phyloP scores from a whole-genome alignment of 2,797 vertebrate species.

The Onychomys arenicola region DNA sequence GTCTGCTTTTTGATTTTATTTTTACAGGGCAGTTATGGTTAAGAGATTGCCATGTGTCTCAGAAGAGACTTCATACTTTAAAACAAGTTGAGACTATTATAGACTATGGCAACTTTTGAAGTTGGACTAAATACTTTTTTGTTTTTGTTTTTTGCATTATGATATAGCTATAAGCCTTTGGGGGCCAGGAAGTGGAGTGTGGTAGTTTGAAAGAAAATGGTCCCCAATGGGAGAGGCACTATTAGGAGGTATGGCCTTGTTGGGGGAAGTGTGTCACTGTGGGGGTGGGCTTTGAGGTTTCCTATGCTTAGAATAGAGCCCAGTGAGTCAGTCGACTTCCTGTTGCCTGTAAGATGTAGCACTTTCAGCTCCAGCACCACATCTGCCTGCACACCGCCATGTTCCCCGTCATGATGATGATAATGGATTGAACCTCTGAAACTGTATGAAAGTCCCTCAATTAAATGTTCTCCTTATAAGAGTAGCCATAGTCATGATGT shows the following conservation, averaged over 20 bases:
- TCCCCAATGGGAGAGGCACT: background rate
- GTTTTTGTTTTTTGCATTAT: background rate
- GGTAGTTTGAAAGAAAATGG: background rate
- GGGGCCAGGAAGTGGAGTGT: background rate
- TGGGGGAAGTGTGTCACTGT: background rate
- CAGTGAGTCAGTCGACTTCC: background rate
- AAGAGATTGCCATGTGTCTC: background rate
- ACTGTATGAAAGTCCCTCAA: background rate
- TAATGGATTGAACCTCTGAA: background rate
- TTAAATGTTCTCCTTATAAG: background rate
- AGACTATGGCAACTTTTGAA: background rate
- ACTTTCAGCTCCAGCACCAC: background rate
- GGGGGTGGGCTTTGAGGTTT: background rate
- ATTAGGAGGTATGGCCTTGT: background rate
- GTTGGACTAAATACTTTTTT: background rate
- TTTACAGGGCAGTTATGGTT: background rate
- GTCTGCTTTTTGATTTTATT: background rate
- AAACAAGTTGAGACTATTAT: background rate
- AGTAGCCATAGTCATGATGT: background rate
- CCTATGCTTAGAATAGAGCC: background rate
- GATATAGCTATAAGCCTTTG: background rate
- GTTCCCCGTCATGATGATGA: background rate
- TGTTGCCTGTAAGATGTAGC: background rate
- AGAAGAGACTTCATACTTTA: background rate
- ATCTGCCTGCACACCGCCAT: background rate